Evolutionary conservation across 2,797 vertebrate species (phyloP), one percentile per base, ranked within the genome.

Genomic region (Squalus acanthias): DNA sequence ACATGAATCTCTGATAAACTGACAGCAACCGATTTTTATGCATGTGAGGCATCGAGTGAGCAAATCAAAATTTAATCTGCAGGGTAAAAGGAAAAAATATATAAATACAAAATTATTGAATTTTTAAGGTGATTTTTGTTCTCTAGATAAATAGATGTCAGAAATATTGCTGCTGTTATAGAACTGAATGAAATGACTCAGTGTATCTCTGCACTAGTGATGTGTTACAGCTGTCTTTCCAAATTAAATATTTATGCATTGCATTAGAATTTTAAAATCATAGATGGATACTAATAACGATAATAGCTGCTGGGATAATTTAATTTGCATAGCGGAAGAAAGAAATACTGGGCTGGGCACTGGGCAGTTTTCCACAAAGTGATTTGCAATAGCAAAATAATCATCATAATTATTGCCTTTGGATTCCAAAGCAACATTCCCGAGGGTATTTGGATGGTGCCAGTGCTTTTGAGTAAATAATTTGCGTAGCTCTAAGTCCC

Each of bases 231-330:
- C 24, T 95, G 24, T 63, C 67, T 29, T 95, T 72, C 67, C 20
- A 72, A 29, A 72, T 72, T 39, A 95, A 95, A 95, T 93, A 67
- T 88, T 88, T 24, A 65, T 65, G 20, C 63, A 69, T 95, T 95
- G 2, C 65, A 70, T 72, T 70, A 50, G 60, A 67, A 72, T 95
- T 95, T 95, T 72, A 95, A 7, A 22, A 26, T 50, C n/a, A 39
- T 33, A 95, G 74, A 57, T 74, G 94, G 46, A 72, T 72, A 22
- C 39, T 26, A 26, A 50, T 39, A 70, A 46, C 9, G n/a, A 95
- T 29, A 24, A 50, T 72, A 72, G 93, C 3, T 53, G 69, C 57
- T 95, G 69, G 13, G 65, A 70, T 72, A 46, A 22, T 69, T 46
- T 53, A 46, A 72, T 95, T 95, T 95, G 67, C 67, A 70, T 0